Evolutionary conservation across 2,113 vertebrate genomes (phyloP), one percentile per base, ranked within the genome.

Genomic region (Scopus umbretta): DNA sequence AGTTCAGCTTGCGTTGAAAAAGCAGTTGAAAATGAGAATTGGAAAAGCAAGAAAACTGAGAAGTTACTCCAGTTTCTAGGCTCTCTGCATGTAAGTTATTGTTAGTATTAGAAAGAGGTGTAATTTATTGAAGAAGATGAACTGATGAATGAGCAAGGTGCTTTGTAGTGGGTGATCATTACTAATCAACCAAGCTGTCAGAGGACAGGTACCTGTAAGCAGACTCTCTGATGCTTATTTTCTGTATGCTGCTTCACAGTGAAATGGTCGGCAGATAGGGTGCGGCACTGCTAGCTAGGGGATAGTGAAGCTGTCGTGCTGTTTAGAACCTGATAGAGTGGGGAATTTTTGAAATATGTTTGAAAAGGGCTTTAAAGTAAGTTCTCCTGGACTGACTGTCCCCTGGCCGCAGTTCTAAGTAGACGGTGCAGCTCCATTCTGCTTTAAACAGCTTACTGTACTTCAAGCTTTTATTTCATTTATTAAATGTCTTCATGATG

Each of bases 231-330:
- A 11, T 56, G 23, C 20, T 43, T 61, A 1, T 56, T 62, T 70
- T 52, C 30, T 79, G 32, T 43, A 5, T 52, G 55, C 36, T 5
- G 1, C 78, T 52, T 68, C 40, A 26, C 59, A 73, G 21, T 12
- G 67, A 42, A 26, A 10, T 14, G 10, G 9, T 53, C 22, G 11
- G 65, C 13, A 66, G 40, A 21, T 47, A 30, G 8, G 15, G 9
- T 40, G 36, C 3, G 9, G 72, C 56, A 17, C 58, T 73, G 22
- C 42, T 67, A 34, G 34, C 10, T 32, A 16, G 32, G n/a, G 34
- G 11, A 38, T 3, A 6, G 22, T 36, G 32, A 65, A 61, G 30
- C 45, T 63, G 53, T 55, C 0, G 0, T 52, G 59, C 15, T 27
- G 3, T 56, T 73, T 78, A 43, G 55, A 74, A 25, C 23, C 8